phyloP scores from a whole-genome alignment of 2,797 vertebrate species.

The Pipistrellus nathusii region DNA sequence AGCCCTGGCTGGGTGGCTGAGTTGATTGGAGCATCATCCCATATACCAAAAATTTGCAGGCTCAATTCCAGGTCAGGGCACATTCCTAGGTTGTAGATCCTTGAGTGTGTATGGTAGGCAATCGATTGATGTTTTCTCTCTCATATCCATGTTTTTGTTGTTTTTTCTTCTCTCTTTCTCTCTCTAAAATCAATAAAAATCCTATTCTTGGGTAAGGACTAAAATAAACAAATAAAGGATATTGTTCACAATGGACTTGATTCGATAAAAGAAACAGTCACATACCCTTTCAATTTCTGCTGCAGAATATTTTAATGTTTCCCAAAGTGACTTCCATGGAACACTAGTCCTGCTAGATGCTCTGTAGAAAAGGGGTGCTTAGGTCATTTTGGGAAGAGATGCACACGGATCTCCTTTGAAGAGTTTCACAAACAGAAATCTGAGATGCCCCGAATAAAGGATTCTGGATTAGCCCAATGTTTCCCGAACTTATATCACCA shows the following conservation, averaged over 20 bases:
- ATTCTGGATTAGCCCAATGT: not conserved
- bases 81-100: not conserved
- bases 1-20: not conserved
- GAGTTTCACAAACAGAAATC: not conserved
- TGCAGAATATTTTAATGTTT: not conserved
- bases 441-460: not conserved
- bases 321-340: not conserved
- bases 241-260: not conserved
- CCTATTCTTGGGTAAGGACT: not conserved
- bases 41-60: not conserved
- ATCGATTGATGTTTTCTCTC: not conserved
- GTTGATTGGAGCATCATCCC: not conserved
- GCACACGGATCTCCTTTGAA: not conserved
- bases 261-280: slow-evolving; percentile 6
- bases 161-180: not conserved
- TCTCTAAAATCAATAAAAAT: not conserved
- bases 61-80: not conserved
- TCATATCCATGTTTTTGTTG: not conserved
- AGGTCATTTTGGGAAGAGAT: not conserved
- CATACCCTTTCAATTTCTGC: not conserved
- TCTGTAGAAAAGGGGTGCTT: not conserved
- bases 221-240: not conserved
- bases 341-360: not conserved
- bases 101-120: not conserved
- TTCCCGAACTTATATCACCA: not conserved